These are phyloP conservation scores for Eutolmus rufibarbis DNA, from an alignment of 2,888 invertebrate species.

Conservation along the genomic window DNA sequence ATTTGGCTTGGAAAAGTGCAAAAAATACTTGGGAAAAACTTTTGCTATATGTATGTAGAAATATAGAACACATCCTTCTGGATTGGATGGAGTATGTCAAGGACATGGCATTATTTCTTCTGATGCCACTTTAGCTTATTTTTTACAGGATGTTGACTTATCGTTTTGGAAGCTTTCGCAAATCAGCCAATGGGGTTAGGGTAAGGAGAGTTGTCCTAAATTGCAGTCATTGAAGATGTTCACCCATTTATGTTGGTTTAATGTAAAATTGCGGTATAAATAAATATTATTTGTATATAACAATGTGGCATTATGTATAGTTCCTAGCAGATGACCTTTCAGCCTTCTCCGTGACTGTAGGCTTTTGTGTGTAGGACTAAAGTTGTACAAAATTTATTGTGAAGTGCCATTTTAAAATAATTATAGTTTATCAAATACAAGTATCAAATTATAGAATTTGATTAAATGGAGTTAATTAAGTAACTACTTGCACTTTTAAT, in stretches of 20 bases:
- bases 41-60: background rate
- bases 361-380: background rate
- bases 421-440: background rate
- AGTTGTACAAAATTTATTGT: background rate
- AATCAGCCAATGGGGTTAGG: background rate
- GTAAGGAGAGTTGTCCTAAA: background rate
- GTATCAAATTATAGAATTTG: background rate
- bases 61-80: background rate
- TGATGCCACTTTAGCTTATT: background rate
- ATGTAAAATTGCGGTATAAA: background rate
- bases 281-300: background rate
- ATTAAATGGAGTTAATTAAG: background rate
- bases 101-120: slow-evolving; percentile 12
- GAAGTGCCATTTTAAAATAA: background rate
- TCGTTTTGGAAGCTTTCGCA: background rate
- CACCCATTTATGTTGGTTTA: background rate
- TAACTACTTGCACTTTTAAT: background rate
- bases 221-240: slow-evolving; percentile 14
- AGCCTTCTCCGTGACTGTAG: background rate
- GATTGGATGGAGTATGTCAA: slow-evolving; percentile 23
- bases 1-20: background rate
- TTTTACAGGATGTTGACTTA: slow-evolving; percentile 30
- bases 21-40: background rate
- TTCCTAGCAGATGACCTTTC: background rate
- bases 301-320: background rate